A percentile compares a stretch with the other conserved stretches of the same genome.
Evolutionary conservation across 2,797 vertebrate genomes (phyloP).

Genomic region (Sebastes hubbsi): DNA sequence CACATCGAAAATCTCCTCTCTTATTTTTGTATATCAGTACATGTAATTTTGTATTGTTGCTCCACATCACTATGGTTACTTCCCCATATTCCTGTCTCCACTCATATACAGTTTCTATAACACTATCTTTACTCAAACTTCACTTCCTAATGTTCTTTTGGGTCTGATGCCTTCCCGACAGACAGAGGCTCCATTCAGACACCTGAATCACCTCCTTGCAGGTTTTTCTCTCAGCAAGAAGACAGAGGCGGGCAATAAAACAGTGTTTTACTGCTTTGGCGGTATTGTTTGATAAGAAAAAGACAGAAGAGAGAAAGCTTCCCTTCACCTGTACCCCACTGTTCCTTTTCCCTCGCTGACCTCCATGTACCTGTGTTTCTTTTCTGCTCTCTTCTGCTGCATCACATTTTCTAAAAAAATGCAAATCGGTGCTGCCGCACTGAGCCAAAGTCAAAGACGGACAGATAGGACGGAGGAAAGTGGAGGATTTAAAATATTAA

Average conservation of each 20-base stretch:
- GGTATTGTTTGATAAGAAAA: conserved; percentile 14
- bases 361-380: conserved; percentile 44
- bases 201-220: conserved; percentile 9
- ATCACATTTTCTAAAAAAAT: conserved; percentile 46
- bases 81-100: neutral
- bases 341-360: conserved; percentile 21
- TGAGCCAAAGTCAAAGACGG: conserved; percentile 54
- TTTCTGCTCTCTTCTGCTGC: conserved; percentile 10
- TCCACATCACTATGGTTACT: accelerated
- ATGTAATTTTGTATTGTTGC: no score
- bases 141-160: neutral
- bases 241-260: neutral
- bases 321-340: neutral
- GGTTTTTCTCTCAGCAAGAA: neutral
- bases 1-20: no score
- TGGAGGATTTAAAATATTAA: conserved; percentile 38
- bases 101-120: neutral
- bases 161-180: neutral
- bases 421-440: conserved; percentile 32
- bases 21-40: no score
- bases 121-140: neutral
- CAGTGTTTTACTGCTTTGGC: neutral
- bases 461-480: conserved; percentile 18
- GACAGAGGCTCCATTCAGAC: neutral
- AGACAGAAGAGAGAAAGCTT: neutral